phyloP scores from a whole-genome alignment of 2,113 vertebrate genomes.

The Burhinus bistriatus region DNA sequence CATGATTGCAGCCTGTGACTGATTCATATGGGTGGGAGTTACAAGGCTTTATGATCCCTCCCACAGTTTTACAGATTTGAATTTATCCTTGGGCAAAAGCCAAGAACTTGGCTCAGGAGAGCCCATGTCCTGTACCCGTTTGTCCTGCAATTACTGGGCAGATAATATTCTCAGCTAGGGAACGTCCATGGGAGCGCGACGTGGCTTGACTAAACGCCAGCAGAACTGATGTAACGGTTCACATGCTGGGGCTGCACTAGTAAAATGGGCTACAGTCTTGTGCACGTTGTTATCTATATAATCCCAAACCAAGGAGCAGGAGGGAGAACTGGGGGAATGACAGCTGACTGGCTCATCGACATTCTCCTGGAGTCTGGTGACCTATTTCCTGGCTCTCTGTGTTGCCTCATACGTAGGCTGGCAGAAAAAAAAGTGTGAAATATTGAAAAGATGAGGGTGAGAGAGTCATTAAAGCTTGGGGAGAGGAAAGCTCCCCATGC shows the following conservation, averaged over 20 bases:
- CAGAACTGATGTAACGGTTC: background rate
- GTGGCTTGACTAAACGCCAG: background rate
- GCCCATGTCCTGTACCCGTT: background rate
- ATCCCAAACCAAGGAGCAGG: background rate
- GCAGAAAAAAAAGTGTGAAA: background rate
- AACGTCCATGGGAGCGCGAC: background rate
- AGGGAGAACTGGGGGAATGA: background rate
- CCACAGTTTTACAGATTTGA: background rate
- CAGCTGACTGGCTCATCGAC: background rate
- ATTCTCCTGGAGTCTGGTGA: background rate
- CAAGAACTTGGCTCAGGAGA: background rate
- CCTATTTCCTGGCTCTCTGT: background rate
- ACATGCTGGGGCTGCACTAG: background rate
- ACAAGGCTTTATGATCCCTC: background rate
- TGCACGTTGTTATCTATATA: rapidly evolving
- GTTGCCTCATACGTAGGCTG: background rate
- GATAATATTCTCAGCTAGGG: background rate
- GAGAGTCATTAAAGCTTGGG: background rate
- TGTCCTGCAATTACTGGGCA: background rate
- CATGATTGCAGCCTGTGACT: background rate
- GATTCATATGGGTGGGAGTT: background rate
- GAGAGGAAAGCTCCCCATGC: background rate
- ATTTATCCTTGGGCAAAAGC: background rate
- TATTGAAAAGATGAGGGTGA: background rate
- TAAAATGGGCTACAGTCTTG: background rate